Evolutionary conservation across 2,888 invertebrate species (phyloP).

Genomic region (Scaptomyza caliginosa): DNA sequence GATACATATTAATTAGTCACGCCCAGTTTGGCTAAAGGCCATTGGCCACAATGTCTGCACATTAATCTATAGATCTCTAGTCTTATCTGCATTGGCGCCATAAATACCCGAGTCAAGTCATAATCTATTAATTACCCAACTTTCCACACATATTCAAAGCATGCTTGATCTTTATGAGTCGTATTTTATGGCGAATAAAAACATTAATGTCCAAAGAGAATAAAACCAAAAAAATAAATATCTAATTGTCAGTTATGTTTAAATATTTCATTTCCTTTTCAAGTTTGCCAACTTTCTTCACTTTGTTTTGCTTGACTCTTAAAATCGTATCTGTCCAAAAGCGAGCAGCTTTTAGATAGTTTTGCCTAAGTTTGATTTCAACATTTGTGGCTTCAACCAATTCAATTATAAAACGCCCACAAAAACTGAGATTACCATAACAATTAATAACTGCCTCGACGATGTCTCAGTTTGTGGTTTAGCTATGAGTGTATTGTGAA

Average conservation of each 20-base stretch:
- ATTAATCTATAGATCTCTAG: conserved; percentile 71
- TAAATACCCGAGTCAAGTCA: conserved; percentile 66
- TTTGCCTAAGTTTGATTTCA: conserved; percentile 57
- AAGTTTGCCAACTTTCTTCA: conserved; percentile 24
- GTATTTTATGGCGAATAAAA: conserved; percentile 30
- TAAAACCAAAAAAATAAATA: not conserved
- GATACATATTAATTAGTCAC: conserved; percentile 78
- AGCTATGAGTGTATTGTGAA: conserved; percentile 57
- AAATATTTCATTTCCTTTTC: conserved; percentile 42
- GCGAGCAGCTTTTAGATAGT: conserved; percentile 20
- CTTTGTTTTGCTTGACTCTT: conserved; percentile 29
- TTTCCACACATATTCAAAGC: conserved; percentile 70
- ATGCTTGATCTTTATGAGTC: conserved; percentile 52
- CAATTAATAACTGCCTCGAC: conserved; percentile 74
- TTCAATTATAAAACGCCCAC: conserved; percentile 77
- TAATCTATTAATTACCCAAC: conserved; percentile 76
- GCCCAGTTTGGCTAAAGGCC: conserved; percentile 48
- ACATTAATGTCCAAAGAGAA: conserved; percentile 3
- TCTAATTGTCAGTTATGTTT: conserved; percentile 25
- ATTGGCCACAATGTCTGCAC: conserved; percentile 30
- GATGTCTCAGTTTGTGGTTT: conserved; percentile 56
- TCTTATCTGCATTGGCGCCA: conserved; percentile 71
- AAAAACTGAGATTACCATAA: conserved; percentile 67
- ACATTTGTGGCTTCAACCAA: conserved; percentile 54
- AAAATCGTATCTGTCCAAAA: conserved; percentile 43